Percentiles rank a stretch among this genome's conserved stretches.
These are phyloP conservation scores for Vollenhovia emeryi DNA, from an alignment of 1,140 invertebrate genomes.

Conservation along the genomic window DNA sequence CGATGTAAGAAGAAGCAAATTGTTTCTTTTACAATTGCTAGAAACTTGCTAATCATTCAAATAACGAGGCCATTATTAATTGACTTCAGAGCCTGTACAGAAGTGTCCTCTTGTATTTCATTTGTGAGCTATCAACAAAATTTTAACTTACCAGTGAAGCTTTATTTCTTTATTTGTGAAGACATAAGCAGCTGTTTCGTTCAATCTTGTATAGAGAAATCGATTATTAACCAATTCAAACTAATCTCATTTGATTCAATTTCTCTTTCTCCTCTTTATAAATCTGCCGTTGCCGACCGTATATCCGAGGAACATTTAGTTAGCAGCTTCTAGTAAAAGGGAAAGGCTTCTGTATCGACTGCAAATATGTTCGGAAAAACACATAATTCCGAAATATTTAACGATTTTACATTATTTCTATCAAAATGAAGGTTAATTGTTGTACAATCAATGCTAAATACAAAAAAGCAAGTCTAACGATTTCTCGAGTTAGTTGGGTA, in stretches of 20 bases:
- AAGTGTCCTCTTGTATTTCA: slow-evolving; percentile 68
- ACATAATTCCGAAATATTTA: not conserved
- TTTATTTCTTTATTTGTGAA: not conserved
- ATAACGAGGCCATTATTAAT: slow-evolving; percentile 28
- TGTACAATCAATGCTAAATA: not conserved
- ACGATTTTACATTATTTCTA: not conserved
- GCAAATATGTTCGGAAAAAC: not conserved
- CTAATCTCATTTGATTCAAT: not conserved
- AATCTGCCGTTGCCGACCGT: not conserved
- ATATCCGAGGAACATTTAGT: not conserved
- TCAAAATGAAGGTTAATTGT: not conserved
- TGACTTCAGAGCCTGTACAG: slow-evolving; percentile 66
- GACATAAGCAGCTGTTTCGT: not conserved
- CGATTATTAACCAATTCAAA: not conserved
- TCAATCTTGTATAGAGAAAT: not conserved
- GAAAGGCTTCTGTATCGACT: not conserved
- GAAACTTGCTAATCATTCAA: slow-evolving; percentile 11
- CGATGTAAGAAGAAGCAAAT: not conserved
- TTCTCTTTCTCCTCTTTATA: not conserved
- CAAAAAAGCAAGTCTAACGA: not conserved
- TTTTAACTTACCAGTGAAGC: not conserved
- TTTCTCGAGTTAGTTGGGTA: not conserved
- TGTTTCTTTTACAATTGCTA: not conserved
- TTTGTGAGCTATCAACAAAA: slow-evolving; percentile 71
- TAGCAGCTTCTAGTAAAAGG: slow-evolving; percentile 18